Base-by-base conservation (phyloP, 2,888 invertebrate species). In the Trichacis sp. region DNA sequence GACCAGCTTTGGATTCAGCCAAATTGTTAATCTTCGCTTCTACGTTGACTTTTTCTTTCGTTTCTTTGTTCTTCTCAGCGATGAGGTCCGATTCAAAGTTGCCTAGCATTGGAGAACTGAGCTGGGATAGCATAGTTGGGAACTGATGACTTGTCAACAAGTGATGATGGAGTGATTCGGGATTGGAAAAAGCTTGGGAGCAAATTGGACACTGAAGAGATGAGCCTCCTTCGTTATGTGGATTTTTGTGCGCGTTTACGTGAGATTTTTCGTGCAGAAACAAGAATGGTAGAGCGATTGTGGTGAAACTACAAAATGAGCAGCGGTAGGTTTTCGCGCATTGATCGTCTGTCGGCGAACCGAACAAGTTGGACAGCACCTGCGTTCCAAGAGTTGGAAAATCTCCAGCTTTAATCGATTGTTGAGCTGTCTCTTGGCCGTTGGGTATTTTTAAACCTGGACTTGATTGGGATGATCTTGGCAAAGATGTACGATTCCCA, bases 241-340 rank as follows among this genome's bases (percentile, higher is more conserved):
- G 63, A 20, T 78, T 82, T 58, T 80, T 78, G 18, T 86, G 87
- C 12, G 86, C 85, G 47, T 76, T 85, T 12, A 87, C 85, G 84
- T 96, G 96, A 40, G 94, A 93, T 74, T 94, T 90, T 84, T 97
- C 96, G 85, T 97, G 97, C 50, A 96, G 93, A 84, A 95, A 95
- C 73, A 97, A 87, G 78, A 96, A 94, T 54, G 96, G 95, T 76
- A 96, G 88, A 80, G 95, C 92, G 69, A 94, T 92, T 33, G 96
- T 96, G 42, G 93, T 91, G 83, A 96, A 97, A 55, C 93, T 91
- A 83, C 97, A 97, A 81, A 93, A 91, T 42, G 94, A 93, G 85
- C 97, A 97, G 70, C 93, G 92, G 85, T 96, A 96, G 65, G 91
- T 91, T 84, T 95, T 93, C 70, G 90, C 80, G 82, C 82, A 83